Conservation (phyloP, 1,140 invertebrate genomes). For the Micrasema longulum region DNA sequence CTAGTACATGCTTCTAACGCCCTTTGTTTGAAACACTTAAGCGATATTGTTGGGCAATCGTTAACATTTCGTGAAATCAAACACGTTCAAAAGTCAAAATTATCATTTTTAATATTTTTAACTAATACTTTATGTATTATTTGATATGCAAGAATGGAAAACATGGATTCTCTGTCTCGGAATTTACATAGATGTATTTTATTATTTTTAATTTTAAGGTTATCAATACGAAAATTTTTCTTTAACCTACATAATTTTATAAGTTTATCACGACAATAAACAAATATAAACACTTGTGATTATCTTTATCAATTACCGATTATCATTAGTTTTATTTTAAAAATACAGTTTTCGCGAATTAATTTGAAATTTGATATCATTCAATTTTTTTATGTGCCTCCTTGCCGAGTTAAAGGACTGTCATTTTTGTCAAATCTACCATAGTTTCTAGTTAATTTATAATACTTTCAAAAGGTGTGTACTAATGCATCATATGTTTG, state of each 20-base stretch:
- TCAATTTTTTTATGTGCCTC: too few species aligned
- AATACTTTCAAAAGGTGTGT: too few species aligned
- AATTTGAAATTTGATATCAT: too few species aligned
- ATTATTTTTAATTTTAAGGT: slow-evolving; percentile 39
- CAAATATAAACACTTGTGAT: too few species aligned
- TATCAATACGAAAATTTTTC: slow-evolving; percentile 25
- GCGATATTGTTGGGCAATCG: slow-evolving; percentile 31
- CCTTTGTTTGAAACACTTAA: slow-evolving; percentile 44
- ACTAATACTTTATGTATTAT: background rate
- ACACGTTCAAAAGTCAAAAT: background rate
- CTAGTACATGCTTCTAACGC: slow-evolving; percentile 39
- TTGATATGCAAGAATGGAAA: background rate
- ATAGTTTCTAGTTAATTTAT: too few species aligned
- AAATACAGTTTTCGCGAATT: too few species aligned
- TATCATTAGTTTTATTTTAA: too few species aligned
- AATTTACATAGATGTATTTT: slow-evolving; percentile 18
- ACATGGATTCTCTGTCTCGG: slow-evolving; percentile 3
- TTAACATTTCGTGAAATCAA: slow-evolving; percentile 1
- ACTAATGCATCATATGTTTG: too few species aligned
- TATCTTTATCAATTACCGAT: too few species aligned
- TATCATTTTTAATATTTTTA: slow-evolving; percentile 2
- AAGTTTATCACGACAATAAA: too few species aligned
- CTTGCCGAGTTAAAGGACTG: too few species aligned
- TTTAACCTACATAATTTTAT: slow-evolving; percentile 31
- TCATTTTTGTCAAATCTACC: too few species aligned